Conservation (phyloP, 2,888 invertebrate genomes). For the Aleiodes leptofemur region DNA sequence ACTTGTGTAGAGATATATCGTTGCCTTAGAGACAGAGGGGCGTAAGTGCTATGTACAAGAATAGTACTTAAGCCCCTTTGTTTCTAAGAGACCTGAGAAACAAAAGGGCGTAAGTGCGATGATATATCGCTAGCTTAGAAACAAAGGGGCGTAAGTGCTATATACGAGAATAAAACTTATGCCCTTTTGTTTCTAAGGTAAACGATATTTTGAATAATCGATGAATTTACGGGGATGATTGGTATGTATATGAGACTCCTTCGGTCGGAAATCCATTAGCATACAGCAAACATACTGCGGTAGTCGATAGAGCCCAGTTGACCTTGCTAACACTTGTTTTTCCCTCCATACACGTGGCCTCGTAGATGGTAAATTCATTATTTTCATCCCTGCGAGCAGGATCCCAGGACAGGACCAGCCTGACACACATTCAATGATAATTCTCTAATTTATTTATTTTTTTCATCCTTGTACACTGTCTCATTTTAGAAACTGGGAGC, state of each 20-base stretch:
- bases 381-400: conserved; percentile 3
- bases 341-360: background rate
- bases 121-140: too few species aligned
- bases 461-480: conserved; percentile 36
- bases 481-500: conserved; percentile 80
- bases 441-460: conserved; percentile 43
- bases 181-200: too few species aligned
- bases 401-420: background rate
- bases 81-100: too few species aligned
- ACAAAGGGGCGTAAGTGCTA: too few species aligned
- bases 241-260: conserved; percentile 6
- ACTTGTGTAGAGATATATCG: too few species aligned
- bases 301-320: conserved; percentile 1
- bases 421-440: conserved; percentile 26
- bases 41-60: too few species aligned
- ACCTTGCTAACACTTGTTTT: background rate
- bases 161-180: too few species aligned
- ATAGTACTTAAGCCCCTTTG: too few species aligned
- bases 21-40: too few species aligned
- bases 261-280: conserved; percentile 9
- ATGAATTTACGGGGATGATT: conserved; percentile 15
- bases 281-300: conserved; percentile 26
- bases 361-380: conserved; percentile 32
- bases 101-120: too few species aligned
- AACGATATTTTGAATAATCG: background rate